phyloP scores from a whole-genome alignment of 2,797 vertebrate species.

The Rhinatrema bivittatum region DNA sequence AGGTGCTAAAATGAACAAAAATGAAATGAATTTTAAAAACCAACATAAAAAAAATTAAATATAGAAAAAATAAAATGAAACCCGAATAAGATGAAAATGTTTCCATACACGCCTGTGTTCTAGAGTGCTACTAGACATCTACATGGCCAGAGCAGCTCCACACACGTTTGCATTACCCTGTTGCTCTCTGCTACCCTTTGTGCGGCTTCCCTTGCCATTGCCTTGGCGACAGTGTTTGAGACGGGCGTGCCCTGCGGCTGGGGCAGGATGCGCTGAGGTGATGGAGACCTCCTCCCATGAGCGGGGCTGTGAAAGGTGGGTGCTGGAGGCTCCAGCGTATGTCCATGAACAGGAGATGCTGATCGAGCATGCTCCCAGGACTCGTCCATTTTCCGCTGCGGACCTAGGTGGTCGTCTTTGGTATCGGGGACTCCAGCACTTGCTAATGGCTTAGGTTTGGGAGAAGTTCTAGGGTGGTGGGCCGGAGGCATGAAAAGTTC shows the following conservation, averaged over 20 bases:
- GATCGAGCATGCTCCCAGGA: slow-evolving; percentile 77
- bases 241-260: slow-evolving; percentile 89
- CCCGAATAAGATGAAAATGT: too few relatives aligned
- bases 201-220: slow-evolving; percentile 92
- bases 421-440: slow-evolving; percentile 86
- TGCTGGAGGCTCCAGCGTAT: slow-evolving; percentile 70
- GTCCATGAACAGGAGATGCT: slow-evolving; percentile 57
- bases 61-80: too few relatives aligned
- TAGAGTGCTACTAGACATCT: too few relatives aligned
- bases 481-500: slow-evolving; percentile 80
- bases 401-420: slow-evolving; percentile 81
- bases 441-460: slow-evolving; percentile 80
- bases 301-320: slow-evolving; percentile 47
- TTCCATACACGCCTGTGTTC: too few relatives aligned
- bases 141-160: too few relatives aligned
- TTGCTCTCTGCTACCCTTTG: slow-evolving; percentile 82
- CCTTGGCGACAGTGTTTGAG: slow-evolving; percentile 85
- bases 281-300: slow-evolving; percentile 71
- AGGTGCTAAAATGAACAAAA: too few relatives aligned
- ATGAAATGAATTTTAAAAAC: too few relatives aligned
- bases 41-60: too few relatives aligned
- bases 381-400: slow-evolving; percentile 58
- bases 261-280: slow-evolving; percentile 89
- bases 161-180: slow-evolving; percentile 59
- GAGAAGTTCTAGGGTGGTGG: slow-evolving; percentile 60